Evolutionary conservation across 2,888 invertebrate species (phyloP).

Genomic region (Dichetophora obliterata): DNA sequence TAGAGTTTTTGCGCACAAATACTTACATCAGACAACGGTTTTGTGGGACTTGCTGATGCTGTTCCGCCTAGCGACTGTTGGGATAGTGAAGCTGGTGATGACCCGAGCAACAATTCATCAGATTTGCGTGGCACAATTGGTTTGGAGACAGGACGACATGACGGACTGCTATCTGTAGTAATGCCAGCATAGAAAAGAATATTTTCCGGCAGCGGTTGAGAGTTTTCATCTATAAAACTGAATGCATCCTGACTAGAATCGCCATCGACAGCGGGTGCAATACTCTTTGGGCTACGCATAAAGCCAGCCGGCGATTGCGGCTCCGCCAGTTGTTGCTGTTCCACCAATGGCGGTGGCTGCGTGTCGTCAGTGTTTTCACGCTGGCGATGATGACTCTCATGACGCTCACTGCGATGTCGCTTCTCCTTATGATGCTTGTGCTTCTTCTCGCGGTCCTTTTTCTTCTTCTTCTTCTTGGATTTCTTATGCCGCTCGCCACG

Average conservation of each 20-base stretch:
- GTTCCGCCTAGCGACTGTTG: slow-evolving; percentile 51
- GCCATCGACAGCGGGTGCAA: slow-evolving; percentile 61
- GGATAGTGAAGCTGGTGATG: slow-evolving; percentile 56
- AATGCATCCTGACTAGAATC: slow-evolving; percentile 75
- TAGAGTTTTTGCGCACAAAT: neutral
- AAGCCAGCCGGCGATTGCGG: neutral
- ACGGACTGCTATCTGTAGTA: slow-evolving; percentile 67
- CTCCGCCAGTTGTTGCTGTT: neutral
- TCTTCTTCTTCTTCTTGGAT: slow-evolving; percentile 84
- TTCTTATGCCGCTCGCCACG: slow-evolving; percentile 75
- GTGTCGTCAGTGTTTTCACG: slow-evolving; percentile 40
- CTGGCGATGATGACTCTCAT: slow-evolving; percentile 51
- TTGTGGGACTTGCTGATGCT: slow-evolving; percentile 53
- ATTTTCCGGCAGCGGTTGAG: slow-evolving; percentile 67
- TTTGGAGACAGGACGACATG: slow-evolving; percentile 67
- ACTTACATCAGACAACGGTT: slow-evolving; percentile 61
- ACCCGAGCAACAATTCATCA: slow-evolving; percentile 57
- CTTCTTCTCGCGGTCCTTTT: slow-evolving; percentile 80
- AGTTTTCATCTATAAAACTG: slow-evolving; percentile 72
- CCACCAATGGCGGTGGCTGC: neutral
- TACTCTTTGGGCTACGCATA: slow-evolving; percentile 51
- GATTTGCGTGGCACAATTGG: slow-evolving; percentile 64
- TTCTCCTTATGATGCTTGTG: slow-evolving; percentile 79
- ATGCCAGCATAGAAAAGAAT: slow-evolving; percentile 67
- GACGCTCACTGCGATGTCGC: slow-evolving; percentile 71